Percentiles rank a stretch among this genome's conserved stretches.
phyloP scores from a whole-genome alignment of 2,797 vertebrate genomes.

The Macrochelys suwanniensis region DNA sequence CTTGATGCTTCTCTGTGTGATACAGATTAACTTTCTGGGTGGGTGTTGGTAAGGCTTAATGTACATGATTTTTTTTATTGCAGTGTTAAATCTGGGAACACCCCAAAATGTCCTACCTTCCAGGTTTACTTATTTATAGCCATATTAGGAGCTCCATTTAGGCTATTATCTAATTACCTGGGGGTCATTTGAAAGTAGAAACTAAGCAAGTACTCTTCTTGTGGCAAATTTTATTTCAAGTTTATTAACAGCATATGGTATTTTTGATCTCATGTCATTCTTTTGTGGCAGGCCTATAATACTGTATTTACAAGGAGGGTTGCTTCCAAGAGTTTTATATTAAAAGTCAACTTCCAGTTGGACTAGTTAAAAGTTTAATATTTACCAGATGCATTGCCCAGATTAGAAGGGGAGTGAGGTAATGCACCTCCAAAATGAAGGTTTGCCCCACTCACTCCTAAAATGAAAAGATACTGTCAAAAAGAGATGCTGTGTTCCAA shows the following conservation, averaged over 20 bases:
- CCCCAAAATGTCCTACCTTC: background rate
- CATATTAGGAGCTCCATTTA: background rate
- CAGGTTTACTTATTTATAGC: background rate
- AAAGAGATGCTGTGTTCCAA: background rate
- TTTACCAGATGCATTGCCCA: background rate
- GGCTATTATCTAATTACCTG: background rate
- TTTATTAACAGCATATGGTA: background rate
- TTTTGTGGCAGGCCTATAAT: background rate
- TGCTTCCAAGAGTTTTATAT: background rate
- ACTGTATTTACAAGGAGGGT: background rate
- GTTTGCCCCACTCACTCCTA: background rate
- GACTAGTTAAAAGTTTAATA: background rate
- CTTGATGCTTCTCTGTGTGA: background rate
- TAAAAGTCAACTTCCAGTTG: background rate
- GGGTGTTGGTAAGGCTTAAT: background rate
- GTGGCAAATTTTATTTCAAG: background rate
- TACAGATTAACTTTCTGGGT: background rate
- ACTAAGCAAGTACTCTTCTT: background rate
- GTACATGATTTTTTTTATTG: background rate
- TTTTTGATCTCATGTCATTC: background rate
- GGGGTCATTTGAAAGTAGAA: background rate
- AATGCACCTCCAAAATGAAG: slow-evolving; percentile 1
- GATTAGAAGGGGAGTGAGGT: background rate
- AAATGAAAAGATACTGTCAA: background rate
- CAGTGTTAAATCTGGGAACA: background rate